Evolutionary conservation across 2,888 invertebrate species (phyloP).

Genomic region (Lasiommata megera): DNA sequence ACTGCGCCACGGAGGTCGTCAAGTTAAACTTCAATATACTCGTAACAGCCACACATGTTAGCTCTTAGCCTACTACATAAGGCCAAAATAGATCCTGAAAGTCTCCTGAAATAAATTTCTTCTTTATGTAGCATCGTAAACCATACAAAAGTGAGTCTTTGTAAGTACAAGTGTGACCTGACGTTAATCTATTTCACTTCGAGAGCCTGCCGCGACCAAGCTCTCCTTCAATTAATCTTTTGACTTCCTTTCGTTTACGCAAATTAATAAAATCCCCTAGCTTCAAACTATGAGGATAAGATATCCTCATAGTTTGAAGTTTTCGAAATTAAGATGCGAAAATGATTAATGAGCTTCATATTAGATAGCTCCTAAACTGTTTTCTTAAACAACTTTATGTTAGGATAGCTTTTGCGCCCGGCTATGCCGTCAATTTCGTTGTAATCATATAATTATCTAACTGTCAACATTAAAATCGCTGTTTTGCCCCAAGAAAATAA

Average conservation of each 20-base stretch:
- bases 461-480: too few species aligned
- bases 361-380: background rate
- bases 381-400: conserved; percentile 2
- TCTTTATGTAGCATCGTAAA: background rate
- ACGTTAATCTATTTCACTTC: background rate
- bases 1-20: too few species aligned
- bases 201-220: conserved; percentile 14
- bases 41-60: too few species aligned
- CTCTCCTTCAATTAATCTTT: conserved; percentile 40
- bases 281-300: too few species aligned
- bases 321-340: conserved; percentile 13
- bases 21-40: too few species aligned
- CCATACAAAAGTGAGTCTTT: background rate
- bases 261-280: conserved; percentile 24
- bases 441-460: too few species aligned
- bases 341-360: conserved; percentile 21
- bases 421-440: too few species aligned
- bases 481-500: too few species aligned
- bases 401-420: too few species aligned
- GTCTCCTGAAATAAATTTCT: background rate
- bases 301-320: conserved; percentile 20
- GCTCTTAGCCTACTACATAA: too few species aligned
- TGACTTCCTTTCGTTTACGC: conserved; percentile 28
- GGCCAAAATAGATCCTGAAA: too few species aligned
- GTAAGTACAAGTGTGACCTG: background rate